Base-by-base conservation (phyloP, 2,888 invertebrate species). In the Sesamia inferens region DNA sequence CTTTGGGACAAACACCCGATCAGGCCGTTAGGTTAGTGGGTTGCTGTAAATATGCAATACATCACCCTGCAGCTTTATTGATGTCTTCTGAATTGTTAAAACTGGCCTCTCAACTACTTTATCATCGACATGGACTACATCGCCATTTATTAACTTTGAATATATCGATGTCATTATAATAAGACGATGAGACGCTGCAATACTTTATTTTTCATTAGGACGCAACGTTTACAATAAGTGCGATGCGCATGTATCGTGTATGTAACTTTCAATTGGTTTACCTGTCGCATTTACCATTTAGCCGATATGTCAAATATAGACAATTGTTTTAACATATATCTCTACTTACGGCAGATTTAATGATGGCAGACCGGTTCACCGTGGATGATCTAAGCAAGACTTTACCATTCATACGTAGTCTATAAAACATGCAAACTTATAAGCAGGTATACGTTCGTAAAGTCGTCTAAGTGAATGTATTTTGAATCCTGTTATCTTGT, bases 1-100 rank as follows among this genome's bases (percentile, higher is more conserved):
- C 97, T 99, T 92, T 99, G 99, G 99, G 97, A 98, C 96, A 98
- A 98, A 96, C 98, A 99, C 96, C 99, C 99, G 93, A 97, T 98
- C 95, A 98, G 98, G 96, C 98, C 98, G 93, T 97, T 98, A 96
- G 98, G 98, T 98, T 97, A 97, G 98, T 97, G 92, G 88, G 88
- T 87, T 89, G 93, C 94, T 94, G 93, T 94, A 93, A 81, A 94
- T 94, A 93, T 68, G 91, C 91, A 89, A 87, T 81, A 85, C 76
- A 87, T 87, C 86, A 87, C 75, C 51, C 57, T 84, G 82, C 87
- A 89, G 88, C 88, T 90, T 91, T 87, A 78, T 79, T 81, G 80
- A 84, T 63, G 48, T 63, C 88, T 86, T 90, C 85, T 83, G 87
- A 92, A 93, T 93, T 94, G 94, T 95, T 94, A 77, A 93, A 92